phyloP scores from a whole-genome alignment of 2,113 vertebrate species.

The Nothocercus nigrocapillus region DNA sequence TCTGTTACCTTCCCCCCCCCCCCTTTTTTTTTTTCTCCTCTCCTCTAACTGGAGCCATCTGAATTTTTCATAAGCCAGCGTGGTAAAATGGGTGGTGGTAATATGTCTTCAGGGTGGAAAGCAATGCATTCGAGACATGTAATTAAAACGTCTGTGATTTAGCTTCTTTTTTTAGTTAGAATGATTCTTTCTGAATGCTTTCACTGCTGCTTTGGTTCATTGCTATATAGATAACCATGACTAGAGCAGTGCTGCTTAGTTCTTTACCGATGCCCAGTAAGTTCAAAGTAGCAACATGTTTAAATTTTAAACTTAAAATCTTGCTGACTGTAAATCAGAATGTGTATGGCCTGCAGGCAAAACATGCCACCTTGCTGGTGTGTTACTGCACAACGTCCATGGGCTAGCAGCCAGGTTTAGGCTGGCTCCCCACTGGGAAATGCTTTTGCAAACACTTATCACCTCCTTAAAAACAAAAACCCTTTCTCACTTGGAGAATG shows the following conservation, averaged over 20 bases:
- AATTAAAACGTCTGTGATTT: neutral
- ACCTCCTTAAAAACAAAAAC: neutral
- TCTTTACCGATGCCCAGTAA: neutral
- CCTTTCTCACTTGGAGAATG: neutral
- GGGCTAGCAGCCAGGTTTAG: neutral
- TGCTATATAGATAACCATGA: neutral
- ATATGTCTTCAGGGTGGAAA: neutral
- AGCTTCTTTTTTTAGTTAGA: neutral
- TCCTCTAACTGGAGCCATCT: neutral
- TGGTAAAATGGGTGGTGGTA: neutral
- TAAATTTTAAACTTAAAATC: conserved; percentile 21
- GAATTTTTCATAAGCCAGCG: neutral
- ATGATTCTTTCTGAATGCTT: neutral
- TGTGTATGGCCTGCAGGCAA: neutral
- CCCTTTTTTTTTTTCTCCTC: no score
- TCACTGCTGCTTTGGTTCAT: neutral
- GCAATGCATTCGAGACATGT: neutral
- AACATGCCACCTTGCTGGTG: neutral
- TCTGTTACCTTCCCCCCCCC: neutral
- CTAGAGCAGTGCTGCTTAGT: neutral
- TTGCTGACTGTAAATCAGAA: neutral
- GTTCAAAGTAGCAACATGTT: neutral
- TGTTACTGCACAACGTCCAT: neutral
- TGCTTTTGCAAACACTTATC: conserved; percentile 4
- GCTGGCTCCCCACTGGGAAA: neutral